Conservation (phyloP, 2,113 vertebrate species). For the Argyrosomus japonicus region DNA sequence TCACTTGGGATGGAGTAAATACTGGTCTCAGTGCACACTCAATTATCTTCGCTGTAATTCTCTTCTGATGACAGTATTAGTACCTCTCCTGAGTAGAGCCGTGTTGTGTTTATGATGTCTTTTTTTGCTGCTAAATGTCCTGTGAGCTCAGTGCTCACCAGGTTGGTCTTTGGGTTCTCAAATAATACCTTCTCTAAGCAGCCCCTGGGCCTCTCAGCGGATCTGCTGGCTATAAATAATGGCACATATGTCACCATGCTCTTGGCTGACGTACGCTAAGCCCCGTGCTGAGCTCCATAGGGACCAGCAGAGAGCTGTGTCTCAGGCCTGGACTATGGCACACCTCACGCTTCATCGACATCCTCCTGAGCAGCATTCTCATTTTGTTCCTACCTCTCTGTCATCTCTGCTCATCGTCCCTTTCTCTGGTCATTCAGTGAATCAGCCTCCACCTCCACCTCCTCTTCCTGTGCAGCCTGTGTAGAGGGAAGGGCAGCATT, state of each 20-base stretch:
- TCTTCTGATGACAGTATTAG: conserved; percentile 27
- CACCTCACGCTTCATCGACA: background rate
- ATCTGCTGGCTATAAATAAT: conserved; percentile 80
- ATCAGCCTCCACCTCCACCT: conserved; percentile 1
- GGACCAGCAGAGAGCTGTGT: conserved; percentile 13
- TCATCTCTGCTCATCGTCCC: background rate
- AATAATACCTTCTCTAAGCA: conserved; percentile 74
- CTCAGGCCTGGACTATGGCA: conserved; percentile 12
- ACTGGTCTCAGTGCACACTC: background rate
- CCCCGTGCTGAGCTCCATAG: conserved; percentile 53
- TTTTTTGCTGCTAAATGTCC: conserved; percentile 28
- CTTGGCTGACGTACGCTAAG: conserved; percentile 65
- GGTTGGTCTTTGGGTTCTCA: conserved; percentile 62
- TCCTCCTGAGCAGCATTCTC: conserved; percentile 4
- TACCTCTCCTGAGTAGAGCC: conserved; percentile 3
- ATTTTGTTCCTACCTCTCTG: background rate
- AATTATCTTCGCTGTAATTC: conserved; percentile 16
- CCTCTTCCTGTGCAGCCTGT: background rate
- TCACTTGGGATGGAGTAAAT: conserved; percentile 8
- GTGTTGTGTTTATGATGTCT: conserved; percentile 13
- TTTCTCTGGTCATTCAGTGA: background rate
- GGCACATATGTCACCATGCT: conserved; percentile 72
- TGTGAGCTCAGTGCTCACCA: conserved; percentile 28
- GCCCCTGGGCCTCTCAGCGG: conserved; percentile 65
- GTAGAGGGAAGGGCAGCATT: conserved; percentile 2